Conservation (phyloP, 2,888 invertebrate genomes). For the Coenonympha arcania region DNA sequence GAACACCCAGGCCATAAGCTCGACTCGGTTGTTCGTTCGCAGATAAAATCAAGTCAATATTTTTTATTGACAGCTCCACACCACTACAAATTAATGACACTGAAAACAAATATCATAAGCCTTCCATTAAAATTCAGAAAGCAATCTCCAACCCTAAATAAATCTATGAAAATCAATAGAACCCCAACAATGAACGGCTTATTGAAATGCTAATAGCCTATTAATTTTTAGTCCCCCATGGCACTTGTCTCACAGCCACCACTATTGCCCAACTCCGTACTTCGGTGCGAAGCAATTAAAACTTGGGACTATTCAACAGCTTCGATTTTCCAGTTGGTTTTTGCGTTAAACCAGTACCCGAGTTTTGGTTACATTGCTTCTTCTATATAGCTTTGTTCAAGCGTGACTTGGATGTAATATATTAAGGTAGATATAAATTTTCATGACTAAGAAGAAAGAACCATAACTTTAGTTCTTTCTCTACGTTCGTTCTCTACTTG, state of each 20-base stretch:
- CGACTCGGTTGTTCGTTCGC: too few species aligned
- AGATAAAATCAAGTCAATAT: too few species aligned
- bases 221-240: slow-evolving; percentile 23
- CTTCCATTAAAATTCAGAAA: slow-evolving; percentile 7
- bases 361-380: too few species aligned
- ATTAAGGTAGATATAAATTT: too few species aligned
- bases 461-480: too few species aligned
- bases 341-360: neutral
- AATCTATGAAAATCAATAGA: slow-evolving; percentile 12
- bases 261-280: neutral
- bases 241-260: slow-evolving; percentile 13
- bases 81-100: neutral
- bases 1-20: too few species aligned
- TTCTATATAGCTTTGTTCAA: too few species aligned
- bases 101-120: neutral
- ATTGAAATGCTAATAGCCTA: slow-evolving; percentile 23
- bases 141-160: slow-evolving; percentile 12
- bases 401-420: too few species aligned
- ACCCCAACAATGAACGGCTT: slow-evolving; percentile 10
- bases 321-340: neutral
- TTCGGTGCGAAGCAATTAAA: slow-evolving; percentile 6
- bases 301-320: slow-evolving; percentile 2
- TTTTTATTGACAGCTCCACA: neutral
- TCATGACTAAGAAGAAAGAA: too few species aligned
- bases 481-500: too few species aligned